Evolutionary conservation across 2,888 invertebrate genomes (phyloP).

Genomic region (Eremobia ochroleuca): DNA sequence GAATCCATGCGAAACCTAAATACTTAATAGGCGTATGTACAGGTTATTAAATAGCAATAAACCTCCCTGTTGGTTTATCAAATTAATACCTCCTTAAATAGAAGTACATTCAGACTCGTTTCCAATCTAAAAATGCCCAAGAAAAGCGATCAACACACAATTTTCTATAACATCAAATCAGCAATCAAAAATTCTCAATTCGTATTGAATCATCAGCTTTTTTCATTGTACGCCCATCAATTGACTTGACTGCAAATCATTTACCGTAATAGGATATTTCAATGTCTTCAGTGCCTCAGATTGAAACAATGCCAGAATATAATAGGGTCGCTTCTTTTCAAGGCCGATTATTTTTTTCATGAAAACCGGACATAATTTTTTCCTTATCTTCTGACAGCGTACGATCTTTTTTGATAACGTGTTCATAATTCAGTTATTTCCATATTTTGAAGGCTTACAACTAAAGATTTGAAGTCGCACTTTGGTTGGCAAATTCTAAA

Average conservation of each 20-base stretch:
- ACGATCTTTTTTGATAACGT: constrained; percentile 39
- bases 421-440: background rate
- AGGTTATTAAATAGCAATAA: background rate
- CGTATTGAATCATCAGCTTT: constrained; percentile 49
- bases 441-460: no score
- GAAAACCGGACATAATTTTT: constrained; percentile 5
- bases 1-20: background rate
- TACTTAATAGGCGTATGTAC: background rate
- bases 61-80: background rate
- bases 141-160: background rate
- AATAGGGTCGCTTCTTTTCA: constrained; percentile 67
- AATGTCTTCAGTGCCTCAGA: constrained; percentile 63
- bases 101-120: background rate
- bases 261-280: constrained; percentile 59
- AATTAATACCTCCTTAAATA: background rate
- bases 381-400: constrained; percentile 44
- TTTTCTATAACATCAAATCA: constrained; percentile 1
- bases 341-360: constrained; percentile 56
- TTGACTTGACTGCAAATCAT: constrained; percentile 59
- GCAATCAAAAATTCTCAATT: constrained; percentile 2
- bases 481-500: background rate
- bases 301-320: constrained; percentile 71
- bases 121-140: background rate
- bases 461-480: background rate
- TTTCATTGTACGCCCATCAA: constrained; percentile 34